Evolutionary conservation across 2,113 vertebrate species (phyloP), one percentile per base, ranked within the genome.

Genomic region (Ranitomeya variabilis): DNA sequence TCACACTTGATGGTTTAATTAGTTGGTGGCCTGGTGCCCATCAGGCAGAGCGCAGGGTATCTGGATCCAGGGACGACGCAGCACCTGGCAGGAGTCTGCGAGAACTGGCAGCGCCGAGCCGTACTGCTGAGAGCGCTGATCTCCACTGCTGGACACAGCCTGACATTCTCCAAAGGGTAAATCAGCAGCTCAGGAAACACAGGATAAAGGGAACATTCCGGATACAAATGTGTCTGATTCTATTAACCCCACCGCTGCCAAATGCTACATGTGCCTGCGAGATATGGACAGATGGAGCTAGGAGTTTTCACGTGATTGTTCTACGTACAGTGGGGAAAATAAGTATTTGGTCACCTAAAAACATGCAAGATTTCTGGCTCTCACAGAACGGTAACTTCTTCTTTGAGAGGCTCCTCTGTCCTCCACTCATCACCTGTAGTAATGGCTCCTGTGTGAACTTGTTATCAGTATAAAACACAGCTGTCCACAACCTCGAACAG

Each of bases 81-180:
- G 83, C 67, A 69, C 26, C 67, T 73, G 67, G 83, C 52, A 85
- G 21, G 12, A 51, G 66, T 23, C 45, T 37, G n/a, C 45, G 16
- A 10, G 10, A 51, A 12, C 64, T 71, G 83, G 37, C 83, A 85
- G 66, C 9, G 45, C 62, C 19, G 13, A 8, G 37, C 12, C 6
- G 10, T 31, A 37, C 57, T 16, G 8, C 23, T 57, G 73, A 78
- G 45, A 64, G 18, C 55, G 64, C 59, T 64, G 51, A 78, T 78
- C 71, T 62, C 15, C 52, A 18, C 55, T 37, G 57, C 85, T 77
- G 85, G 37, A 73, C 23, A 31, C 26, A 14, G 7, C 6, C 9
- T 86, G 84, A 76, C 84, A 77, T 86, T 77, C 37, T 21, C 7
- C 62, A 76, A 86, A 86, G 16, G 59, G 80, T 37, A 62, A 81